Conservation (phyloP, 2,113 vertebrate genomes). For the Lanius ludovicianus region DNA sequence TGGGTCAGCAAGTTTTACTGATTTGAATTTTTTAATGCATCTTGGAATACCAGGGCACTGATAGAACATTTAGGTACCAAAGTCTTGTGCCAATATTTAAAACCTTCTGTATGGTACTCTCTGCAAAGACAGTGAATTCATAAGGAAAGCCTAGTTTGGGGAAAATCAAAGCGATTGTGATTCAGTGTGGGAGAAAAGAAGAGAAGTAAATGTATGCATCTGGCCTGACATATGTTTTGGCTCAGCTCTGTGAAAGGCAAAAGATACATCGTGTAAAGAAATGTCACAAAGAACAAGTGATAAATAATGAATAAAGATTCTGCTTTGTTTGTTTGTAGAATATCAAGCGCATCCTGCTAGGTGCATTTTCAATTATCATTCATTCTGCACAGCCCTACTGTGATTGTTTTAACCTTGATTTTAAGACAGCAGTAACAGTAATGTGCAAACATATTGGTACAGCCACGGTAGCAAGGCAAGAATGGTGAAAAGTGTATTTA, state of each 20-base stretch:
- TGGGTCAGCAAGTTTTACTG: neutral
- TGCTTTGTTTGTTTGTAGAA: conserved; percentile 18
- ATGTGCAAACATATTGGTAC: neutral
- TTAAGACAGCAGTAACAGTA: conserved; percentile 27
- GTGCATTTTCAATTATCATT: conserved; percentile 23
- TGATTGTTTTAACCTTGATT: conserved; percentile 60
- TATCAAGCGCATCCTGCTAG: conserved; percentile 20
- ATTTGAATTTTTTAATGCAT: neutral
- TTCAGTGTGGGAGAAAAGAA: neutral
- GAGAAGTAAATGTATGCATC: neutral
- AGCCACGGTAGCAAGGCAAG: neutral
- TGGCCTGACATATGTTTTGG: neutral
- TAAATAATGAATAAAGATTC: conserved; percentile 46
- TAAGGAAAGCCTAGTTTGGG: neutral
- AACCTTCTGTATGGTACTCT: neutral
- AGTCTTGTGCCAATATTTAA: neutral
- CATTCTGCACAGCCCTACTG: neutral
- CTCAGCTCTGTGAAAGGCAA: neutral
- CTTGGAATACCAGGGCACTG: neutral
- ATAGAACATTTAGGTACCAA: neutral
- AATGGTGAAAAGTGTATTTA: conserved; percentile 36
- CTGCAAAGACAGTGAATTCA: neutral
- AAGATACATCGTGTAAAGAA: neutral
- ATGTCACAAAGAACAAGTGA: neutral
- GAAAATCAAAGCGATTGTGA: neutral